These are phyloP conservation scores for Epizoanthus scotinus DNA, from an alignment of 92 coral and sea anemone species.

Conservation along the genomic window DNA sequence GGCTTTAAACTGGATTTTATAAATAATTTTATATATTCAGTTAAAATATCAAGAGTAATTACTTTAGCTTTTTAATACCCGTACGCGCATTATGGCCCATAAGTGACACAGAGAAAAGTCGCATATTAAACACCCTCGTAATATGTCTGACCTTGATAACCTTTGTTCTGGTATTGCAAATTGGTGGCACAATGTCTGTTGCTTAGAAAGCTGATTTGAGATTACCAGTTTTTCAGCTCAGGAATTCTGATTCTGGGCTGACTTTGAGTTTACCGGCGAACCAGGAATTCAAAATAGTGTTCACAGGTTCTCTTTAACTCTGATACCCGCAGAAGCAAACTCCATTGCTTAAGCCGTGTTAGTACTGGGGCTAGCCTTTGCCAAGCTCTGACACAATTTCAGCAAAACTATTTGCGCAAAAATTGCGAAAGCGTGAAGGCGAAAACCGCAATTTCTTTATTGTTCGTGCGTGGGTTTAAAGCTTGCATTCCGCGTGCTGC, in stretches of 20 bases:
- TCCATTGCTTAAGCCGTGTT: neutral
- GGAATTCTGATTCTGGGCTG: too few species aligned
- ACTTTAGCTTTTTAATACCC: too few species aligned
- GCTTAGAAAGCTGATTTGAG: neutral
- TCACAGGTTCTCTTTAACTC: neutral
- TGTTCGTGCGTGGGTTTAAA: neutral
- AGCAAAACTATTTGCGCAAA: neutral
- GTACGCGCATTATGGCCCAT: too few species aligned
- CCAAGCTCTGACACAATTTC: neutral
- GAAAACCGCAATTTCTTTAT: neutral
- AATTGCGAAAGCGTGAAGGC: slow-evolving; percentile 1
- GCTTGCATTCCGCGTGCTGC: neutral
- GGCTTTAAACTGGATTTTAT: too few species aligned
- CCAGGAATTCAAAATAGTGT: neutral
- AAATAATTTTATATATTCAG: too few species aligned
- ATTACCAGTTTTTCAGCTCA: neutral
- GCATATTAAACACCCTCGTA: too few species aligned
- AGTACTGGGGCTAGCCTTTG: too few species aligned
- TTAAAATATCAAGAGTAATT: too few species aligned
- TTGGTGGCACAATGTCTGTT: neutral
- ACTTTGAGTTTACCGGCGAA: too few species aligned
- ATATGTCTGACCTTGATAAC: slow-evolving; percentile 25
- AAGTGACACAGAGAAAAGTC: too few species aligned
- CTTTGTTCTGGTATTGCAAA: neutral
- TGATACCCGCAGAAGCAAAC: slow-evolving; percentile 3